These are phyloP conservation scores for Motacilla alba DNA, from an alignment of 2,113 vertebrate genomes.

Conservation along the genomic window DNA sequence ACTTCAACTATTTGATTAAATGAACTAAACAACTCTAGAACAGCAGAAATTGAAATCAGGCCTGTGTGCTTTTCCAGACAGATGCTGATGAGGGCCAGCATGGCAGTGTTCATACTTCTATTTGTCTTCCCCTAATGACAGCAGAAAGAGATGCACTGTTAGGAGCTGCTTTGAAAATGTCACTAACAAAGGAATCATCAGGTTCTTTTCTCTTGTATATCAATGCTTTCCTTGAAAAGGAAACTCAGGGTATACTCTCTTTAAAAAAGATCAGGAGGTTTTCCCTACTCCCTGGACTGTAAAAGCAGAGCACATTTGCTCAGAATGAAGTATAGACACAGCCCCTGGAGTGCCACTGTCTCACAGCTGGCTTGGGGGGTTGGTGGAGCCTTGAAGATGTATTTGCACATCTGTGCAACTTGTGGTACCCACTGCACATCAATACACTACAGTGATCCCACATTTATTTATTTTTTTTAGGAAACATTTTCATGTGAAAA, in stretches of 20 bases:
- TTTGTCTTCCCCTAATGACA: neutral
- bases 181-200: neutral
- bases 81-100: neutral
- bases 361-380: neutral
- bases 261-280: neutral
- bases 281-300: neutral
- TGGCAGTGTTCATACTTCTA: neutral
- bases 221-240: neutral
- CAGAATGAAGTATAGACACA: neutral
- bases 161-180: neutral
- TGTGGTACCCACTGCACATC: accelerated
- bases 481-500: neutral
- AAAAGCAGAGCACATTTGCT: neutral
- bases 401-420: neutral
- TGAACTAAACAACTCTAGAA: neutral
- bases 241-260: neutral
- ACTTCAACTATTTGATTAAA: neutral
- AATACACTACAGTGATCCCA: neutral
- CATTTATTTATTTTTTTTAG: neutral
- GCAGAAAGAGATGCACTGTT: neutral
- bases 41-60: neutral
- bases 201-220: neutral
- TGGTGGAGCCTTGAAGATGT: neutral
- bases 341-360: neutral
- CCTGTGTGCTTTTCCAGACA: neutral